Conservation (phyloP, 2,113 vertebrate genomes). For the Sinocyclocheilus maitianheensis region DNA sequence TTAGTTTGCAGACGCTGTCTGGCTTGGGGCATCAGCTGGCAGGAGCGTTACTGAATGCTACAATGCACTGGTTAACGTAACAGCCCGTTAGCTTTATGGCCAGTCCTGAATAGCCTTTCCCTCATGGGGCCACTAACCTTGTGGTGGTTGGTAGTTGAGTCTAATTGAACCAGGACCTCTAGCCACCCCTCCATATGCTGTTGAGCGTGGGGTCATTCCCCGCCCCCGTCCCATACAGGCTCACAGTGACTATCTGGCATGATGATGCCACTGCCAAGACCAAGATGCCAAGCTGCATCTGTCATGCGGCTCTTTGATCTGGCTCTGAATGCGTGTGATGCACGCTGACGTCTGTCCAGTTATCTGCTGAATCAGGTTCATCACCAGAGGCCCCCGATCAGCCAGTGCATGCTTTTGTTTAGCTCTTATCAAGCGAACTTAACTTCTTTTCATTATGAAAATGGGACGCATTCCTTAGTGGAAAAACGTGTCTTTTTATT, state of each 20-base stretch:
- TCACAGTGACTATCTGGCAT: conserved; percentile 45
- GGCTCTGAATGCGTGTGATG: conserved; percentile 66
- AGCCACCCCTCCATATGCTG: conserved; percentile 4
- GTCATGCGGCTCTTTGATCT: conserved; percentile 64
- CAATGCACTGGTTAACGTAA: no score
- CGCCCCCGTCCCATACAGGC: not conserved
- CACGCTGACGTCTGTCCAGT: conserved; percentile 63
- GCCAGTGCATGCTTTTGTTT: conserved; percentile 38
- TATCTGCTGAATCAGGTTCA: conserved; percentile 66
- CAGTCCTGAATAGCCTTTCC: not conserved
- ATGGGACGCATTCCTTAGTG: conserved; percentile 22
- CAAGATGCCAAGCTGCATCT: conserved; percentile 70
- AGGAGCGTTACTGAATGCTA: conserved; percentile 12
- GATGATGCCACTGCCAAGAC: conserved; percentile 59
- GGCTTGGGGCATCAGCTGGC: conserved; percentile 68
- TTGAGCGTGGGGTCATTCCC: conserved; percentile 26
- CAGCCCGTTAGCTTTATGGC: no score
- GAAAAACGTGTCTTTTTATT: conserved; percentile 17
- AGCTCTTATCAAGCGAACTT: conserved; percentile 34
- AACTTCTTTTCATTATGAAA: conserved; percentile 23
- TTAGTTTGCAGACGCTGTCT: not conserved
- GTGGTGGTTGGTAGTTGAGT: not conserved
- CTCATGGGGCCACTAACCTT: not conserved
- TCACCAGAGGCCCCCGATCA: conserved; percentile 5
- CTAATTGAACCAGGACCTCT: conserved; percentile 13